Conservation (phyloP, 1,140 invertebrate genomes). For the Ostrea edulis region DNA sequence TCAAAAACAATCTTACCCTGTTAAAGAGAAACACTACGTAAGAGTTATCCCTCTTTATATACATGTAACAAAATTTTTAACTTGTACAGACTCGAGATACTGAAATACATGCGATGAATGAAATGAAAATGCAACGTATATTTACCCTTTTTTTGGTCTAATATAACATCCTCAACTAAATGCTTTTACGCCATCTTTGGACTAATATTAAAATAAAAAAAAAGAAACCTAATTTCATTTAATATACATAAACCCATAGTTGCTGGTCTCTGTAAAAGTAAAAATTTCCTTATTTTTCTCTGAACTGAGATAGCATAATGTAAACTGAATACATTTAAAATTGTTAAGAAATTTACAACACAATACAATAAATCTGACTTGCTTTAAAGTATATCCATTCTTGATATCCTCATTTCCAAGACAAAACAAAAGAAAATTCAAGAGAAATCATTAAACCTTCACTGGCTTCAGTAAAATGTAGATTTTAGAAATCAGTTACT, state of each 20-base stretch:
- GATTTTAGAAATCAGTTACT: not conserved
- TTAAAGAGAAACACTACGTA: not conserved
- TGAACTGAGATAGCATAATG: too few species aligned
- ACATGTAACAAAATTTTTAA: not conserved
- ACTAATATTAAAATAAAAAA: not conserved
- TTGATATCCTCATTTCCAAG: not conserved
- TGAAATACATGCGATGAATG: not conserved
- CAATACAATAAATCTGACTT: too few species aligned
- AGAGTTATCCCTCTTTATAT: conserved; percentile 5
- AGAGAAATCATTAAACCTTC: not conserved
- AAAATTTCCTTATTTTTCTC: too few species aligned
- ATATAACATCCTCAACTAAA: not conserved
- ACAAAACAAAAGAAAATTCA: not conserved
- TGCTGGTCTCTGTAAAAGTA: too few species aligned
- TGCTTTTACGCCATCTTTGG: not conserved
- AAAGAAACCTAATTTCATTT: not conserved
- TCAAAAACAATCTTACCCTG: conserved; percentile 23
- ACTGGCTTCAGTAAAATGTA: not conserved
- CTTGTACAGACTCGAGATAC: not conserved
- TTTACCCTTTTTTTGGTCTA: not conserved
- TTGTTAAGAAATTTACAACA: too few species aligned
- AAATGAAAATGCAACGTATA: not conserved
- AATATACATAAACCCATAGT: too few species aligned
- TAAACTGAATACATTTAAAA: too few species aligned
- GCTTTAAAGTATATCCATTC: not conserved